Evolutionary conservation across 2,888 invertebrate species (phyloP).

Genomic region (Leptogaster cylindrica): DNA sequence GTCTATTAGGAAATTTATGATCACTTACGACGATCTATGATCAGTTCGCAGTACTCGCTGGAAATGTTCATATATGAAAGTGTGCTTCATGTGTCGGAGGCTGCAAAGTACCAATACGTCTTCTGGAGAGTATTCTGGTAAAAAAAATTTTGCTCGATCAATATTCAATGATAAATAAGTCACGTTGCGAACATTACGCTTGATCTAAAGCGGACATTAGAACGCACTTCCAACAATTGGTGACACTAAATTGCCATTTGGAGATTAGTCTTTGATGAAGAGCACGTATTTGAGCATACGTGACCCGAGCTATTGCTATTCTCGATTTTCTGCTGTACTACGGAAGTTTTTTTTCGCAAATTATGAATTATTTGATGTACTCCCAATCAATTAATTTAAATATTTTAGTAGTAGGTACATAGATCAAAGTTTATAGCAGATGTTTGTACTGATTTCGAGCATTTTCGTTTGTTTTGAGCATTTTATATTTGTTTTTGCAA

Average conservation of each 20-base stretch:
- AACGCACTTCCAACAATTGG: constrained; percentile 35
- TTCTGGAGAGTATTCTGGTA: constrained; percentile 10
- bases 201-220: constrained; percentile 34
- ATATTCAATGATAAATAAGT: constrained; percentile 50
- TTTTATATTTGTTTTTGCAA: too few species aligned
- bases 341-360: too few species aligned
- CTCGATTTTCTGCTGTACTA: too few species aligned
- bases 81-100: constrained; percentile 3
- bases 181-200: constrained; percentile 47
- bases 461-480: too few species aligned
- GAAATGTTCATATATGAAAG: constrained; percentile 23
- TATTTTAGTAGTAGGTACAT: too few species aligned
- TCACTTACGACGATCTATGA: constrained; percentile 43
- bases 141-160: constrained; percentile 43
- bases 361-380: too few species aligned
- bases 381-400: too few species aligned
- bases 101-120: not conserved
- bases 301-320: too few species aligned
- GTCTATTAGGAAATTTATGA: constrained; percentile 47
- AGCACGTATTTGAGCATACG: too few species aligned
- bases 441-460: too few species aligned
- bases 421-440: too few species aligned
- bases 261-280: too few species aligned
- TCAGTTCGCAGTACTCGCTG: constrained; percentile 28
- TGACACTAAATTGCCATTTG: constrained; percentile 22